A percentile compares a stretch with the other conserved stretches of the same genome.
phyloP scores from a whole-genome alignment of 53 echinoderm and acorn worm genomes.

The Glandiceps talaboti region DNA sequence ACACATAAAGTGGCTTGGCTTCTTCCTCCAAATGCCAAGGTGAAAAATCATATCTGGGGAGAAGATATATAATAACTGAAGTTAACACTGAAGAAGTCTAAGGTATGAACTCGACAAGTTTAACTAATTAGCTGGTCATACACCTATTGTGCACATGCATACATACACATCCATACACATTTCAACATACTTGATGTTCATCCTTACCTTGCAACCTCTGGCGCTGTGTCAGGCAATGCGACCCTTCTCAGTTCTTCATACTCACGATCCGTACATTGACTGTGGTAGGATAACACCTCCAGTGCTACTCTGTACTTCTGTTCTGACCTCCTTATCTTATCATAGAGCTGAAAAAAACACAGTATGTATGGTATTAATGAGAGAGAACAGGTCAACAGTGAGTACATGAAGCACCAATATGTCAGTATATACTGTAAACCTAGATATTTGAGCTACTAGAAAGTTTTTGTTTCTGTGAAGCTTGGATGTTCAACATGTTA shows the following conservation, averaged over 20 bases:
- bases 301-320: constrained; percentile 97
- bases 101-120: too few relatives aligned
- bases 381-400: too few relatives aligned
- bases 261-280: constrained; percentile 76
- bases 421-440: too few relatives aligned
- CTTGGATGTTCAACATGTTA: too few relatives aligned
- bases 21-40: constrained; percentile 94
- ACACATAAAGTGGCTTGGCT: constrained; percentile 87
- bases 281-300: constrained; percentile 89
- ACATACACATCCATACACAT: too few relatives aligned
- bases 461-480: too few relatives aligned
- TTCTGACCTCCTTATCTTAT: constrained; percentile 92
- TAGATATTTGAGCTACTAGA: too few relatives aligned
- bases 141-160: too few relatives aligned
- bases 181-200: too few relatives aligned
- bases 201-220: constrained; percentile 87
- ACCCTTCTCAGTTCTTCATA: constrained; percentile 54
- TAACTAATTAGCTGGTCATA: too few relatives aligned
- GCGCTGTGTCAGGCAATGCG: constrained; percentile 74
- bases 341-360: constrained; percentile 47
- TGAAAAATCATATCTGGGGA: constrained; percentile 78
- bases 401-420: too few relatives aligned
- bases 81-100: not conserved
- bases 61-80: not conserved
- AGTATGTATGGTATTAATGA: too few relatives aligned